Evolutionary conservation across 2,888 invertebrate genomes (phyloP).

Genomic region (Nephrotoma flavescens): DNA sequence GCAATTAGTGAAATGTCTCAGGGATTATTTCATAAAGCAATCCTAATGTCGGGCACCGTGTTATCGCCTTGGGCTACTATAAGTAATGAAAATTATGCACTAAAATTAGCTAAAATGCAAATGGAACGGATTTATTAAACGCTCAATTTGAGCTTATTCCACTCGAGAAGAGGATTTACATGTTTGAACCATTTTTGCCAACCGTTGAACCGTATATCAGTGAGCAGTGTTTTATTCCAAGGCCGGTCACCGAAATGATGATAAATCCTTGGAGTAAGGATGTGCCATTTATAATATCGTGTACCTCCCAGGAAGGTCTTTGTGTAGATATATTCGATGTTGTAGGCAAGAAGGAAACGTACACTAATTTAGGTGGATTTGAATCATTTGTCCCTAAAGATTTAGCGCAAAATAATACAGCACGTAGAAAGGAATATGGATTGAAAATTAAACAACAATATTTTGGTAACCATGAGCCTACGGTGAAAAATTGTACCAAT

Average conservation of each 20-base stretch:
- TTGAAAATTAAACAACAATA: neutral
- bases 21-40: slow-evolving; percentile 29
- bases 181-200: slow-evolving; percentile 14
- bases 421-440: neutral
- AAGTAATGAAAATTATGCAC: neutral
- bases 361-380: neutral
- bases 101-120: slow-evolving; percentile 22
- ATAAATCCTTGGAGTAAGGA: slow-evolving; percentile 24
- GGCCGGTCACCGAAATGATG: slow-evolving; percentile 25
- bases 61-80: slow-evolving; percentile 23
- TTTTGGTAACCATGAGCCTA: neutral
- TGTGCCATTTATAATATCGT: slow-evolving; percentile 28
- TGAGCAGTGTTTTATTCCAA: slow-evolving; percentile 24
- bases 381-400: neutral
- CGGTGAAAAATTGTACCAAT: slow-evolving; percentile 5
- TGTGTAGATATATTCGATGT: neutral
- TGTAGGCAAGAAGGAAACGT: neutral
- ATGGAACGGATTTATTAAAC: slow-evolving; percentile 24
- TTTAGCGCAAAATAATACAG: neutral
- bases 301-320: slow-evolving; percentile 28
- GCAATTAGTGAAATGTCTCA: slow-evolving; percentile 34
- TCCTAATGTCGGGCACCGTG: slow-evolving; percentile 26
- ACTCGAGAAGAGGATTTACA: slow-evolving; percentile 8
- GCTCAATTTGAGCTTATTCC: slow-evolving; percentile 24
- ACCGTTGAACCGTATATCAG: slow-evolving; percentile 25